These are phyloP conservation scores for Columba guinea DNA, from an alignment of 2,797 vertebrate genomes.

Conservation along the genomic window DNA sequence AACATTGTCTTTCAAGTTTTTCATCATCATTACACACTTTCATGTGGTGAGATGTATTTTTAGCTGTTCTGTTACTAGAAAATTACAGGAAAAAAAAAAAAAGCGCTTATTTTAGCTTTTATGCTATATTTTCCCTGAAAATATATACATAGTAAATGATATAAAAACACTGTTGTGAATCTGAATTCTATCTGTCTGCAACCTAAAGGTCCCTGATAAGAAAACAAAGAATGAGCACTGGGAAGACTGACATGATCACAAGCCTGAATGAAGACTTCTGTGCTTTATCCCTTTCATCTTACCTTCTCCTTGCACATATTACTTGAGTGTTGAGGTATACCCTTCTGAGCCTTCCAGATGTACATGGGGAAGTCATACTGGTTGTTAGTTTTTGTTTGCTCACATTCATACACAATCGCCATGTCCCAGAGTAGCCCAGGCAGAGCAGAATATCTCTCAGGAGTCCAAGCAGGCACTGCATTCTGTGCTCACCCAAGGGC, in stretches of 20 bases:
- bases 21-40: not conserved
- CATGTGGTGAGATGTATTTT: not conserved
- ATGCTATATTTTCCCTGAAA: not conserved
- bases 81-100: not conserved
- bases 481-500: not conserved
- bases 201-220: not conserved
- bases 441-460: not conserved
- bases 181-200: not conserved
- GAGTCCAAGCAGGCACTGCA: not conserved
- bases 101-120: not conserved
- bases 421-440: not conserved
- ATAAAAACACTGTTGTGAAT: not conserved
- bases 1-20: not conserved
- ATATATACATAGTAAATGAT: not conserved
- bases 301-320: not conserved
- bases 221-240: not conserved
- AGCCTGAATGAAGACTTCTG: not conserved
- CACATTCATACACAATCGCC: not conserved
- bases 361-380: rapidly evolving
- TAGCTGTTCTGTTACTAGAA: not conserved
- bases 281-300: not conserved
- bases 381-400: not conserved
- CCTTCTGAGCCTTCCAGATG: not conserved
- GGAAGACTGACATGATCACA: not conserved
- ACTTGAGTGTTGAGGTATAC: not conserved